These are phyloP conservation scores for Pseudonaja textilis DNA, from an alignment of 2,113 vertebrate species.

Conservation along the genomic window DNA sequence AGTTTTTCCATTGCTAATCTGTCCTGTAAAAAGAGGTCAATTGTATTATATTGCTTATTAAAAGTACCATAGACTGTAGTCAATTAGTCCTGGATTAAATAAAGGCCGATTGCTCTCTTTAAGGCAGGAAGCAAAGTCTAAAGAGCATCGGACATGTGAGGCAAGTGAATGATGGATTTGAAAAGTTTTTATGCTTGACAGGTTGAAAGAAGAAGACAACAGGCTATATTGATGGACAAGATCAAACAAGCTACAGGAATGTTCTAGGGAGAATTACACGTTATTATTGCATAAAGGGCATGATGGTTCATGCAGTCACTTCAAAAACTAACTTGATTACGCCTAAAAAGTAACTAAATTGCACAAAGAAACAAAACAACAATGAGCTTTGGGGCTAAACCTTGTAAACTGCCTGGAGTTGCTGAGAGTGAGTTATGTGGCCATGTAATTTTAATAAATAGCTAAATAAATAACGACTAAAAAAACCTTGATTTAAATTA, in stretches of 20 bases:
- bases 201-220: neutral
- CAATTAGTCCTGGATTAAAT: neutral
- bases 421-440: neutral
- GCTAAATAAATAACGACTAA: neutral
- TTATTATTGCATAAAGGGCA: neutral
- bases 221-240: neutral
- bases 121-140: neutral
- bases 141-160: neutral
- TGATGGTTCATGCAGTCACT: neutral
- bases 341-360: neutral
- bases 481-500: neutral
- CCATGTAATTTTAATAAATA: neutral
- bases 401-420: neutral
- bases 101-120: neutral
- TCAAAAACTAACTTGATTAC: neutral
- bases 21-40: neutral
- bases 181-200: neutral
- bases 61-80: neutral
- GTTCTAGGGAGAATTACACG: neutral
- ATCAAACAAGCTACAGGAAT: neutral
- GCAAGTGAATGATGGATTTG: neutral
- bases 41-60: neutral
- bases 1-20: neutral
- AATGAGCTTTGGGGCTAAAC: neutral
- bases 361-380: neutral